Conservation (phyloP, 2,113 vertebrate species). For the Amblyopsis rosae region DNA sequence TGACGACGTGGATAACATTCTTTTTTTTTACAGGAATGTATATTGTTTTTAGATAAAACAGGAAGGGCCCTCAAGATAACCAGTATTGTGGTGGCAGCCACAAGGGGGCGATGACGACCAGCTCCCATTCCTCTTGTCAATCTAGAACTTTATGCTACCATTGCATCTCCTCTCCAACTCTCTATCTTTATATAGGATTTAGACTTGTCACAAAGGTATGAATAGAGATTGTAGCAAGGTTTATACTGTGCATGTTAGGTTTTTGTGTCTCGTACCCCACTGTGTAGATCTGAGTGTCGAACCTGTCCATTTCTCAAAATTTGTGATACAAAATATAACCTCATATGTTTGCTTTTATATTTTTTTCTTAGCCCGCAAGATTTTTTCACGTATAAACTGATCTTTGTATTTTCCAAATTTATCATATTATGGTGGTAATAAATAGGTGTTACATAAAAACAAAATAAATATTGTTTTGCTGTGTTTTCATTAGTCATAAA, state of each 20-base stretch:
- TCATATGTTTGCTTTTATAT: conserved; percentile 78
- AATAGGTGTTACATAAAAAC: conserved; percentile 78
- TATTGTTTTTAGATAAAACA: conserved; percentile 43
- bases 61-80: conserved; percentile 49
- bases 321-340: conserved; percentile 75
- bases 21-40: conserved; percentile 31
- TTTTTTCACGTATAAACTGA: conserved; percentile 80
- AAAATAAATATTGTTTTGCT: not conserved
- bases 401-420: conserved; percentile 86
- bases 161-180: conserved; percentile 10
- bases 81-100: conserved; percentile 60
- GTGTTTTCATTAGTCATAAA: not conserved
- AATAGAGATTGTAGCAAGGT: conserved; percentile 48
- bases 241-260: conserved; percentile 58
- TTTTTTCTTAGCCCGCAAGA: conserved; percentile 74
- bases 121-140: conserved; percentile 40
- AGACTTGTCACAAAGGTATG: conserved; percentile 38
- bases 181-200: conserved; percentile 41
- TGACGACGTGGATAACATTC: conserved; percentile 17
- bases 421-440: conserved; percentile 84
- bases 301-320: conserved; percentile 65
- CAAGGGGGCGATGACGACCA: conserved; percentile 55
- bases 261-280: conserved; percentile 46
- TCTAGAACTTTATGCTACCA: conserved; percentile 31
- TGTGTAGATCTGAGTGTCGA: conserved; percentile 53